Evolutionary conservation across 2,113 vertebrate genomes (phyloP).

Genomic region (Daphoenositta chrysoptera): DNA sequence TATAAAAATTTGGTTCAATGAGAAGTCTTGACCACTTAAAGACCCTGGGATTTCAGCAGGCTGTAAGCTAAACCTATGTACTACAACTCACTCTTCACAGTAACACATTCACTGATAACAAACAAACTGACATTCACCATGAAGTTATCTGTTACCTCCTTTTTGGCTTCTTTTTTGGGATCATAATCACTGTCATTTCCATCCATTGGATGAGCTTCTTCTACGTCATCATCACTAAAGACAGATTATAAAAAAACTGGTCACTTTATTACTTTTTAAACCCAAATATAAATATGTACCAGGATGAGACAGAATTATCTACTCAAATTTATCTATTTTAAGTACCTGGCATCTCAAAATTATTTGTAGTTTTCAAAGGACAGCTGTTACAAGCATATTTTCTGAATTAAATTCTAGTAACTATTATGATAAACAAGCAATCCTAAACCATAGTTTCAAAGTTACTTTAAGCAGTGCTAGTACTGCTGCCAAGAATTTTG

Average conservation of each 20-base stretch:
- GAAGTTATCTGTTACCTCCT: constrained; percentile 84
- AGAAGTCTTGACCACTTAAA: background rate
- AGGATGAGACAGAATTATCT: background rate
- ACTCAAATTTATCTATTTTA: background rate
- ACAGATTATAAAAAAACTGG: constrained; percentile 39
- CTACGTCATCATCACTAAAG: constrained; percentile 90
- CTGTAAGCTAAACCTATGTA: background rate
- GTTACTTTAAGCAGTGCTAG: background rate
- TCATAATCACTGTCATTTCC: constrained; percentile 96
- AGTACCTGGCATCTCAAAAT: background rate
- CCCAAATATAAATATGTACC: background rate
- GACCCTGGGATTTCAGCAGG: background rate
- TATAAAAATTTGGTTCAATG: background rate
- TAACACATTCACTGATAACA: background rate
- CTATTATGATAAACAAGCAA: background rate
- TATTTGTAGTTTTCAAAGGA: background rate
- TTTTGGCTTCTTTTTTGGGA: constrained; percentile 94
- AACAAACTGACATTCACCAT: constrained; percentile 49
- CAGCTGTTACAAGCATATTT: background rate
- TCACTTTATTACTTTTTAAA: background rate
- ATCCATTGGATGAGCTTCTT: constrained; percentile 89
- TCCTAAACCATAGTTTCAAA: background rate
- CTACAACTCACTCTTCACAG: background rate
- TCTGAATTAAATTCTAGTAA: background rate
- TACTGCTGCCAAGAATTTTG: background rate